Percentiles rank a stretch among this genome's conserved stretches.
Evolutionary conservation across 1,140 invertebrate genomes (phyloP).

Genomic region (Drosophila bocqueti): DNA sequence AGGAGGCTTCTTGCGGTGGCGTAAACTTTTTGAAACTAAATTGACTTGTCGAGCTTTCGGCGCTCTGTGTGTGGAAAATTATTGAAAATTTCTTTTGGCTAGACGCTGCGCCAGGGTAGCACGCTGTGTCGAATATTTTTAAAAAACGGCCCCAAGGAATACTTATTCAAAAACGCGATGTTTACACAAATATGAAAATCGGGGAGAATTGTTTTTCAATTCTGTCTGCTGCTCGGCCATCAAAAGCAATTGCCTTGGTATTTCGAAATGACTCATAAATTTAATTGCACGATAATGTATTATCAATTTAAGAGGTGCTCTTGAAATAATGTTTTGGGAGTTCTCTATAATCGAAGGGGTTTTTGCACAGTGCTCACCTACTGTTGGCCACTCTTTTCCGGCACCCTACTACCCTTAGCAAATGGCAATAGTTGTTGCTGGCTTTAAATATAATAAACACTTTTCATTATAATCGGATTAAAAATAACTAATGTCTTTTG

Average conservation of each 20-base stretch:
- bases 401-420: slow-evolving; percentile 62
- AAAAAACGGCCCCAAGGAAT: slow-evolving; percentile 15
- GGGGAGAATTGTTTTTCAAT: slow-evolving; percentile 23
- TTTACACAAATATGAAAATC: slow-evolving; percentile 46
- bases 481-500: slow-evolving; percentile 71
- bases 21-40: slow-evolving; percentile 83
- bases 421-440: slow-evolving; percentile 56
- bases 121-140: slow-evolving; percentile 43
- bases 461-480: slow-evolving; percentile 79
- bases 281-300: slow-evolving; percentile 31
- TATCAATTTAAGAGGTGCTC: slow-evolving; percentile 43
- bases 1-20: slow-evolving; percentile 64
- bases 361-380: slow-evolving; percentile 7
- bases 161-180: slow-evolving; percentile 28
- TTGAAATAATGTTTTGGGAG: slow-evolving; percentile 28
- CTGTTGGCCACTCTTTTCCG: slow-evolving; percentile 49
- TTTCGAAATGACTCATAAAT: slow-evolving; percentile 47
- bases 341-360: neutral
- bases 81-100: slow-evolving; percentile 78
- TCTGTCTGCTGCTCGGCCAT: slow-evolving; percentile 20
- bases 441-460: slow-evolving; percentile 76
- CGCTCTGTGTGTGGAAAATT: slow-evolving; percentile 67
- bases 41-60: slow-evolving; percentile 66
- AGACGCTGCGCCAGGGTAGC: slow-evolving; percentile 62
- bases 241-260: slow-evolving; percentile 34